Evolutionary conservation across 2,113 vertebrate species (phyloP).

Genomic region (Psittacara wagleri): DNA sequence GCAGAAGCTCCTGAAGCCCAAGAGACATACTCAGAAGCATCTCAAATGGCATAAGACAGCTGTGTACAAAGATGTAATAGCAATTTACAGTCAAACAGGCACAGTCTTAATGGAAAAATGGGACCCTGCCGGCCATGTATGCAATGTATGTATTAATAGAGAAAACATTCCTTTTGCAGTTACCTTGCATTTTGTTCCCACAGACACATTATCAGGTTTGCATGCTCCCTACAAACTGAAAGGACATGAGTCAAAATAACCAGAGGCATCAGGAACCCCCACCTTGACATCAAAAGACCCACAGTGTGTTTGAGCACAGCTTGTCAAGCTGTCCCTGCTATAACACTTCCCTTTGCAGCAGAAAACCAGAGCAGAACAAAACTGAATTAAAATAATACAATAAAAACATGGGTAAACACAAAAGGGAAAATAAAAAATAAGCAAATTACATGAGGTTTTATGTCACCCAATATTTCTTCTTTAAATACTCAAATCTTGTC

Average conservation of each 20-base stretch:
- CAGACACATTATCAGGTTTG: not conserved
- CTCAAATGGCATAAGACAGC: not conserved
- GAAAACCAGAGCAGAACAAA: not conserved
- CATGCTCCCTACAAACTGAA: not conserved
- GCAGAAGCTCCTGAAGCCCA: not conserved
- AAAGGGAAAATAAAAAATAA: not conserved
- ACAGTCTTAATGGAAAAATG: not conserved
- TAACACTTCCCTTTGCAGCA: not conserved
- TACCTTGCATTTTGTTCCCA: not conserved
- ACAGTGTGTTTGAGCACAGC: not conserved
- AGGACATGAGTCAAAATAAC: not conserved
- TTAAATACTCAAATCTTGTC: not conserved
- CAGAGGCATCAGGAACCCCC: not conserved
- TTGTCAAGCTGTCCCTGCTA: not conserved
- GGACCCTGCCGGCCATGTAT: not conserved
- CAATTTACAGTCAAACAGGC: not conserved
- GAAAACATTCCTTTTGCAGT: not conserved
- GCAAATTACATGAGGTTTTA: not conserved
- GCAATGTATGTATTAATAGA: not conserved
- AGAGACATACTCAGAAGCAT: not conserved
- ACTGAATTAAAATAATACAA: not conserved
- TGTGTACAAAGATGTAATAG: not conserved
- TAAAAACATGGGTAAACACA: not conserved
- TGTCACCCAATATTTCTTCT: not conserved
- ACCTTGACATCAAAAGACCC: not conserved